A percentile compares a stretch with the other conserved stretches of the same genome.
phyloP scores from a whole-genome alignment of 2,797 vertebrate genomes.

The Fundulus diaphanus region DNA sequence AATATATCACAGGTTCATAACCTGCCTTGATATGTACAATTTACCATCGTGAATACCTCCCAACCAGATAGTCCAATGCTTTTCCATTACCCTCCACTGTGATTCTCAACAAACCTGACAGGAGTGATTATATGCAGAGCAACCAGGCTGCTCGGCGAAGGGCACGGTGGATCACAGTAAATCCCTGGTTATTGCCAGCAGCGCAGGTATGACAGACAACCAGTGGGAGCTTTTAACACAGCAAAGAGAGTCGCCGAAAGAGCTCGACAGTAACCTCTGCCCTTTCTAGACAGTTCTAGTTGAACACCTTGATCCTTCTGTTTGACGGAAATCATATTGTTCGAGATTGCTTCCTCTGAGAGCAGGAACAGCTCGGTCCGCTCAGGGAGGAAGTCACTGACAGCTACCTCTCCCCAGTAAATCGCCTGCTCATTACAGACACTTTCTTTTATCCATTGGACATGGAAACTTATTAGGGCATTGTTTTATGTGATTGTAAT shows the following conservation, averaged over 20 bases:
- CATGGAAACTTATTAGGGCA: neutral
- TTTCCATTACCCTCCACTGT: constrained; percentile 53
- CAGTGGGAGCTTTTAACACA: constrained; percentile 2
- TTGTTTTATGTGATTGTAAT: neutral
- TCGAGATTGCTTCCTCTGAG: constrained; percentile 81
- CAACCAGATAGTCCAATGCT: constrained; percentile 52
- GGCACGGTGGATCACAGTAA: constrained; percentile 41
- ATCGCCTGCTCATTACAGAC: constrained; percentile 21
- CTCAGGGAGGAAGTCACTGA: constrained; percentile 53
- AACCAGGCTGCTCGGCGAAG: constrained; percentile 37
- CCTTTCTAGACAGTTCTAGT: constrained; percentile 38
- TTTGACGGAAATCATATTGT: constrained; percentile 82
- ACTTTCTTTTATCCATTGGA: neutral
- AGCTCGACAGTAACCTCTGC: neutral
- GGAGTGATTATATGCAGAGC: constrained; percentile 63
- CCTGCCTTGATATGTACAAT: constrained; percentile 19
- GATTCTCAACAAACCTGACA: constrained; percentile 74
- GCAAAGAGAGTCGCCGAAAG: constrained; percentile 1
- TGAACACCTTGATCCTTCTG: constrained; percentile 58
- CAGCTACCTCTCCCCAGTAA: constrained; percentile 30
- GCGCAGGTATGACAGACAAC: constrained; percentile 17
- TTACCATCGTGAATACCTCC: constrained; percentile 29
- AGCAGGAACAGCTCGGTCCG: constrained; percentile 62
- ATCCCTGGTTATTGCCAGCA: constrained; percentile 53
- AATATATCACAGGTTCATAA: constrained; percentile 37